Evolutionary conservation across 2,888 invertebrate genomes (phyloP).

Genomic region (Emmelina monodactyla): DNA sequence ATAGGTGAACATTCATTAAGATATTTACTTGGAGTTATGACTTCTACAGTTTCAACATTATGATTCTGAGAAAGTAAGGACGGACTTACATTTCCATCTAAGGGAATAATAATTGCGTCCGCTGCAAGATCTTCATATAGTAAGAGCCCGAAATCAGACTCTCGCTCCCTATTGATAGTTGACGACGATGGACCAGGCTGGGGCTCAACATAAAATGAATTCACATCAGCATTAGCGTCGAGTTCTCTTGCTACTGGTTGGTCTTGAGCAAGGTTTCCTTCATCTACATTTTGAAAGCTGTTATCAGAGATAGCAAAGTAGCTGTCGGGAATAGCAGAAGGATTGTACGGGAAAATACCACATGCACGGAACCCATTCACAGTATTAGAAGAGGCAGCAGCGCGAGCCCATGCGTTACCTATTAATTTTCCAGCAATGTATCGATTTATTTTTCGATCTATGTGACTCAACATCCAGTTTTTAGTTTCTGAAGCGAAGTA

Average conservation of each 20-base stretch:
- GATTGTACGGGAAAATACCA: background rate
- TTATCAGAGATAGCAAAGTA: background rate
- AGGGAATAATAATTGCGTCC: constrained; percentile 7
- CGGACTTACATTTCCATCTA: constrained; percentile 5
- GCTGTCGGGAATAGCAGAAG: background rate
- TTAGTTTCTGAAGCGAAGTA: constrained; percentile 5
- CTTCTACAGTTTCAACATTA: constrained; percentile 7
- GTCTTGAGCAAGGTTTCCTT: constrained; percentile 11
- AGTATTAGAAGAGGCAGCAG: background rate
- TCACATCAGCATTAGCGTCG: constrained; percentile 8
- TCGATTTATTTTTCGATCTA: constrained; percentile 2
- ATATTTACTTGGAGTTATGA: constrained; percentile 13
- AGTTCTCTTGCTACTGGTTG: constrained; percentile 7
- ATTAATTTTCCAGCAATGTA: background rate
- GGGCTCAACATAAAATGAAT: constrained; percentile 9
- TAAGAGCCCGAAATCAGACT: constrained; percentile 1
- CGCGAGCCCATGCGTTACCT: constrained; percentile 1
- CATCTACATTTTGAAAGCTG: constrained; percentile 7
- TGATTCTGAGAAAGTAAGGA: constrained; percentile 6
- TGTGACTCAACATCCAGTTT: constrained; percentile 3
- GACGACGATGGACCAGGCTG: constrained; percentile 10
- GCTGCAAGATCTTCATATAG: constrained; percentile 6
- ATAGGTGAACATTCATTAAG: constrained; percentile 12
- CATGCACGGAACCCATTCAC: background rate
- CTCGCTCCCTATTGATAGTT: constrained; percentile 6